Conservation (phyloP, 2,888 invertebrate genomes). For the Drosophila ochracea region DNA sequence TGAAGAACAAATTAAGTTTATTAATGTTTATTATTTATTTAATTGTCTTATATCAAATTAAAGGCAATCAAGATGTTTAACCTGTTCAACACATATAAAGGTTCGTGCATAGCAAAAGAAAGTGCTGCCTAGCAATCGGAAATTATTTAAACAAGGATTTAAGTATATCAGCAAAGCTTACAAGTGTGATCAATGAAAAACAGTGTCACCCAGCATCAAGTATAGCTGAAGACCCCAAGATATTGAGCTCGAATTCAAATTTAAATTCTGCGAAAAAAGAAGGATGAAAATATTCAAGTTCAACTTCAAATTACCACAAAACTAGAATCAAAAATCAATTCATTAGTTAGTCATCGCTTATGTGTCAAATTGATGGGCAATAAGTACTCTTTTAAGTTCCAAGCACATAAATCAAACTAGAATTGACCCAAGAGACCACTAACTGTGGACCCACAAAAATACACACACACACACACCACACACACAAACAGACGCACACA, state of each 20-base stretch:
- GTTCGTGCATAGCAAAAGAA: neutral
- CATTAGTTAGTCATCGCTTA: neutral
- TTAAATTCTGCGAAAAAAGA: neutral
- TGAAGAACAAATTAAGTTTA: neutral
- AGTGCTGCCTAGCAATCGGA: neutral
- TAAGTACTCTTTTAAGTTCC: slow-evolving; percentile 16
- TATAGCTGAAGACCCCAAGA: too few relatives aligned
- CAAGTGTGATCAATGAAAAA: neutral
- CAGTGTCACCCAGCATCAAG: neutral
- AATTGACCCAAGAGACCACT: slow-evolving; percentile 11
- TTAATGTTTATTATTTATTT: neutral
- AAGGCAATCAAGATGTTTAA: neutral
- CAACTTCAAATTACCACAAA: neutral
- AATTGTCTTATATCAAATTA: neutral
- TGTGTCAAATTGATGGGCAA: slow-evolving; percentile 37
- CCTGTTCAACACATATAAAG: neutral
- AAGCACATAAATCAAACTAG: slow-evolving; percentile 48
- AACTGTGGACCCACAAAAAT: slow-evolving; percentile 33
- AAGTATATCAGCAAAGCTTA: neutral
- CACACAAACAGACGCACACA: slow-evolving; percentile 16
- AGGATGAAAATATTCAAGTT: neutral
- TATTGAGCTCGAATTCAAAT: neutral
- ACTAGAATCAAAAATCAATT: neutral
- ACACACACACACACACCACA: slow-evolving; percentile 14
- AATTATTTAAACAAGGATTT: neutral